phyloP scores from a whole-genome alignment of 2,888 invertebrate species.

The Apotomis betuletana region DNA sequence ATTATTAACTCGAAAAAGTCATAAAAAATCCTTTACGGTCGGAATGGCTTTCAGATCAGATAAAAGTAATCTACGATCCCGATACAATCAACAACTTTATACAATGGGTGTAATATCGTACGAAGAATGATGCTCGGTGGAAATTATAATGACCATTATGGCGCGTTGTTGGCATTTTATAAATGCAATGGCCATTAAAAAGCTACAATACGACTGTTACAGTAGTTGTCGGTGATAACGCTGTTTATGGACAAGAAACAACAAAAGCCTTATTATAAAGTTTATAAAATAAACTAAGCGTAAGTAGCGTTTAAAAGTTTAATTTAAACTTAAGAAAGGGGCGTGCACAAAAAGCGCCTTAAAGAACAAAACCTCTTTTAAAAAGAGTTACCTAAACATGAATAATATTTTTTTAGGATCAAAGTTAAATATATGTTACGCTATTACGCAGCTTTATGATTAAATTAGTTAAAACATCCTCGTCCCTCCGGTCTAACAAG shows the following conservation, averaged over 20 bases:
- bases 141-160: slow-evolving; percentile 41
- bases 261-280: background rate
- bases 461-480: slow-evolving; percentile 29
- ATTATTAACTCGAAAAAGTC: slow-evolving; percentile 41
- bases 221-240: slow-evolving; percentile 24
- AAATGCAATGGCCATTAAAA: slow-evolving; percentile 31
- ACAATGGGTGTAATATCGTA: slow-evolving; percentile 42
- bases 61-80: slow-evolving; percentile 51
- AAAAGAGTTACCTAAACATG: background rate
- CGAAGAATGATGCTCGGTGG: slow-evolving; percentile 40
- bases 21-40: slow-evolving; percentile 55
- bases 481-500: slow-evolving; percentile 28
- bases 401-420: background rate
- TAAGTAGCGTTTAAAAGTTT: background rate
- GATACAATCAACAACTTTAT: slow-evolving; percentile 41
- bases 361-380: background rate
- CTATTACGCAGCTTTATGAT: slow-evolving; percentile 11
- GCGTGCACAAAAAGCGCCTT: background rate
- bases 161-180: slow-evolving; percentile 39
- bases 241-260: slow-evolving; percentile 21
- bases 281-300: slow-evolving; percentile 8
- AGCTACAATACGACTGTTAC: slow-evolving; percentile 24
- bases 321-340: background rate
- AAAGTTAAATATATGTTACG: slow-evolving; percentile 11
- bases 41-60: slow-evolving; percentile 51